Base-by-base conservation (phyloP, 2,113 vertebrate species). In the Labeo catla region DNA sequence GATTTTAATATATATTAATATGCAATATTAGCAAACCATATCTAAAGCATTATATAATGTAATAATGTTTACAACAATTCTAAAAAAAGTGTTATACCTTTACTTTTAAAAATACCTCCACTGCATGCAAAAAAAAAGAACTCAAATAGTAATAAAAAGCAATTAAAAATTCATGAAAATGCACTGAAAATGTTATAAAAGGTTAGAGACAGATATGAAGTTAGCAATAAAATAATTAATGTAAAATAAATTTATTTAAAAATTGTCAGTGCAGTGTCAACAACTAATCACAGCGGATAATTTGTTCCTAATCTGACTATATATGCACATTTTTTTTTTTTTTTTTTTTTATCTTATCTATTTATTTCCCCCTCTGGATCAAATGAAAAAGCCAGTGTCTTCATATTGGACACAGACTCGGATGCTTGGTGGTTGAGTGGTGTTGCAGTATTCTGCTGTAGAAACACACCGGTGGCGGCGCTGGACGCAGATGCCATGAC, bases 401-500 rank as follows among this genome's bases (percentile, higher is more conserved):
- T 68, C 19, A 43, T 10, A 45, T 10, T 76, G 49, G 49, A 34
- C n/a, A 6, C 73, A 4, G 4, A 3, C 11, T 28, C 78, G 23
- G 15, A 21, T 28, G 59, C 43, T 13, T 7, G 47, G 16, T 70
- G 16, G 21, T 59, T 80, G 9, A 43, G 23, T 65, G n/a, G n/a
- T 68, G 65, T 52, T 52, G 63, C 47, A 70, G 59, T 66, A n/a
- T 23, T 9, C 59, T 34, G 79, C 59, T 49, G 57, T n/a, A 52
- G 47, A 70, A 47, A 68, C 11, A 6, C 47, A 82, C 81, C 49
- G 79, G 81, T 82, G 81, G 61, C 61, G 79, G 79, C 81, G 65
- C 65, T 70, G 81, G 63, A 82, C 81, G 28, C 81, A 52, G 81
- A 82, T 82, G 80, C 47, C 80, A 21, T 66, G 79, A 81, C 43